Conservation (phyloP, 2,888 invertebrate species). For the Graphium colonna region DNA sequence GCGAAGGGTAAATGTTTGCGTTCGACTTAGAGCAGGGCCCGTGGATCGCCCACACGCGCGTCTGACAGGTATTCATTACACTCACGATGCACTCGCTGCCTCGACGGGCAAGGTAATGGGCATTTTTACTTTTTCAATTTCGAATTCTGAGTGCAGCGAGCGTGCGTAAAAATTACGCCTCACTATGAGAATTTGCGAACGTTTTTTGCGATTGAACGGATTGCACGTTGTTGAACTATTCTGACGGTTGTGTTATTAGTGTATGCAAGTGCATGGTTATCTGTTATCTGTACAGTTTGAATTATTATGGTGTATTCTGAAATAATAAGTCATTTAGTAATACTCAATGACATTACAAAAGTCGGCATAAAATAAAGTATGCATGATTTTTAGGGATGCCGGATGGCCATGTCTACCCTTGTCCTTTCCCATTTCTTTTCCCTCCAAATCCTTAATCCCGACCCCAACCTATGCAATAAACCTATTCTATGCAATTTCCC, state of each 20-base stretch:
- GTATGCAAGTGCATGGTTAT: not conserved
- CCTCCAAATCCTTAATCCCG: no score
- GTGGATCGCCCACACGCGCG: constrained; percentile 75
- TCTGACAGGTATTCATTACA: constrained; percentile 77
- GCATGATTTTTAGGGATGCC: no score
- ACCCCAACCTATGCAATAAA: no score
- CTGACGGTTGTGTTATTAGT: not conserved
- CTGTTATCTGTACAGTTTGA: no score
- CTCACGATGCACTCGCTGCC: constrained; percentile 42
- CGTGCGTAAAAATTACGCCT: constrained; percentile 2
- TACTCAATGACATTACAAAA: no score
- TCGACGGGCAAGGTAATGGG: constrained; percentile 35
- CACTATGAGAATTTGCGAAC: constrained; percentile 12
- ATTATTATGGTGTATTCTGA: no score
- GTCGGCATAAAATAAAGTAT: no score
- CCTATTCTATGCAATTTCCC: no score
- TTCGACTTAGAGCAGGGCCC: constrained; percentile 61
- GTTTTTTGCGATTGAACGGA: constrained; percentile 1
- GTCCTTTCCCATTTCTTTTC: no score
- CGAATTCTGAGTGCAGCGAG: constrained; percentile 18
- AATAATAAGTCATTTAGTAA: no score
- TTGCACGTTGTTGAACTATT: not conserved
- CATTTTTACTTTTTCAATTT: constrained; percentile 45
- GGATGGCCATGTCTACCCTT: no score
- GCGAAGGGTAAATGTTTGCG: constrained; percentile 78